Conservation (phyloP, 2,113 vertebrate species). For the Xiphias gladius region DNA sequence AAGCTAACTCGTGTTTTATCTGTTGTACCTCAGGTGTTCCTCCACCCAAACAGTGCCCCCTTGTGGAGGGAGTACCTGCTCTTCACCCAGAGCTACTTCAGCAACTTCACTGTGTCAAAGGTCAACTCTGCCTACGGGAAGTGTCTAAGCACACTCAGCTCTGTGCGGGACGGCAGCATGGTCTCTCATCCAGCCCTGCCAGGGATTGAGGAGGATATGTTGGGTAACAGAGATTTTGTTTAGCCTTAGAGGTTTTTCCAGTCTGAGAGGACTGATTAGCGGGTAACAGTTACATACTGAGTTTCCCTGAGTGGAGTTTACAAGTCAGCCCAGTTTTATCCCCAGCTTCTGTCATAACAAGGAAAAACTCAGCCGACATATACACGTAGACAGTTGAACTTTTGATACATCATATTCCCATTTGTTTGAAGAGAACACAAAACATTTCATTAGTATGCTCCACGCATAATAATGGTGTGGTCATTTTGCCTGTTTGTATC, state of each 20-base stretch:
- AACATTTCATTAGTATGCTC: background rate
- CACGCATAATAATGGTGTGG: background rate
- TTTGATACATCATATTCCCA: background rate
- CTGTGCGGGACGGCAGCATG: slow-evolving; percentile 93
- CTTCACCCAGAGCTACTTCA: slow-evolving; percentile 96
- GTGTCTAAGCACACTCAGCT: slow-evolving; percentile 92
- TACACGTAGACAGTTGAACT: background rate
- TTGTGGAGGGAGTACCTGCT: slow-evolving; percentile 94
- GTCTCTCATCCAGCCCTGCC: slow-evolving; percentile 91
- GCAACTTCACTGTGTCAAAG: slow-evolving; percentile 91
- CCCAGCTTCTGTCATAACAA: background rate
- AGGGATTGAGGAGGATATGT: slow-evolving; percentile 90
- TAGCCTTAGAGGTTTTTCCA: background rate
- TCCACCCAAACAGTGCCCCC: slow-evolving; percentile 93
- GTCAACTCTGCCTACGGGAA: slow-evolving; percentile 92
- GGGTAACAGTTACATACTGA: background rate
- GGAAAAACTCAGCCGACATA: background rate
- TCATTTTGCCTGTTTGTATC: background rate
- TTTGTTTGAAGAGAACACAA: background rate
- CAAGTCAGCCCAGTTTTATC: background rate
- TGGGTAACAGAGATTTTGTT: slow-evolving; percentile 84
- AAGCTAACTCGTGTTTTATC: background rate
- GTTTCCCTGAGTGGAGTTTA: background rate
- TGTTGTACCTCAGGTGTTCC: slow-evolving; percentile 83
- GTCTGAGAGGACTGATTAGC: background rate